Percentiles rank a stretch among this genome's conserved stretches.
These are phyloP conservation scores for Fulmarus glacialis DNA, from an alignment of 2,113 vertebrate genomes.

Conservation along the genomic window DNA sequence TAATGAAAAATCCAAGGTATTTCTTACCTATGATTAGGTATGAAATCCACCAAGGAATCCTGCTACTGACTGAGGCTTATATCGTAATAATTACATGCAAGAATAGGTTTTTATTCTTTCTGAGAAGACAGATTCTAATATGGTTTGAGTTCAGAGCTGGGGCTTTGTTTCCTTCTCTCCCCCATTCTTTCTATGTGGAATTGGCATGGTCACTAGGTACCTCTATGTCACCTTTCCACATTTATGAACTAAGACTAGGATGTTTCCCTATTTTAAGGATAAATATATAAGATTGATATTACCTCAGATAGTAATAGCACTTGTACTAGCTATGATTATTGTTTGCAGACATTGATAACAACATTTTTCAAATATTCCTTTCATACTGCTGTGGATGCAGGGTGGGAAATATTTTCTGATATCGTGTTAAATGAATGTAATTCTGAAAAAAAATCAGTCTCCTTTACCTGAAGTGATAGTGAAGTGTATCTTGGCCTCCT, in stretches of 20 bases:
- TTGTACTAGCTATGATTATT: not conserved
- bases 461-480: not conserved
- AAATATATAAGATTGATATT: not conserved
- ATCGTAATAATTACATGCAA: not conserved
- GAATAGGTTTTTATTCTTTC: not conserved
- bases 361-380: not conserved
- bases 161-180: not conserved
- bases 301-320: not conserved
- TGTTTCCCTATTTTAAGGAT: not conserved
- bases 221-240: not conserved
- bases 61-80: not conserved
- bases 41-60: not conserved
- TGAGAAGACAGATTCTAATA: not conserved
- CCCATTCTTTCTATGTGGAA: not conserved
- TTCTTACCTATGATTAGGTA: not conserved
- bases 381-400: not conserved
- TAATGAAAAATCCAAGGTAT: not conserved
- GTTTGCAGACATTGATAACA: not conserved
- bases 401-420: not conserved
- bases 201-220: not conserved
- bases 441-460: not conserved
- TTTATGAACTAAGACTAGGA: not conserved
- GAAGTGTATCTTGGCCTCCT: not conserved
- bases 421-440: not conserved
- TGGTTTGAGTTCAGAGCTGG: not conserved